A percentile compares a stretch with the other conserved stretches of the same genome.
Conservation (phyloP, 2,888 invertebrate species). For the Desoria tigrina region DNA sequence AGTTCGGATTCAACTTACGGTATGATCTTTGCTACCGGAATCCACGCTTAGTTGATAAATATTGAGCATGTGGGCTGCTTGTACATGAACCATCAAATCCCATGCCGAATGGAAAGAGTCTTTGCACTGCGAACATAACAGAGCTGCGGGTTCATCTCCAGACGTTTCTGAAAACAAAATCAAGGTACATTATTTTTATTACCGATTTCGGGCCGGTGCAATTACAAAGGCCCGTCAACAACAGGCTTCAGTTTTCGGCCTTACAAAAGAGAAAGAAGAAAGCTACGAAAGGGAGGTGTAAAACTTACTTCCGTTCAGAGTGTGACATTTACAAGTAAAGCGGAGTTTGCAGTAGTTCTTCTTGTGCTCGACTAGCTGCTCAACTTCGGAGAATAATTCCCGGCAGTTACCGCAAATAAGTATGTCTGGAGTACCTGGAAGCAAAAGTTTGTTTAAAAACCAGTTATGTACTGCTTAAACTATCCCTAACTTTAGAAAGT, state of each 20-base stretch:
- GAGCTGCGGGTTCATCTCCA: conserved; percentile 58
- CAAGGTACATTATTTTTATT: neutral
- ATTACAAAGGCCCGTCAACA: neutral
- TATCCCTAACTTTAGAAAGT: too few relatives aligned
- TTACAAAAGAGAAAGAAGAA: too few relatives aligned
- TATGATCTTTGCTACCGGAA: conserved; percentile 38
- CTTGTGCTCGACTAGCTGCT: conserved; percentile 72
- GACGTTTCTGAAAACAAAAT: conserved; percentile 30
- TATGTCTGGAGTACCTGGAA: conserved; percentile 70
- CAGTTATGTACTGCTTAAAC: too few relatives aligned
- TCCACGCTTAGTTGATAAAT: conserved; percentile 65
- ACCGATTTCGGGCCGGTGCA: neutral
- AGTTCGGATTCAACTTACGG: conserved; percentile 28
- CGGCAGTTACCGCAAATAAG: conserved; percentile 75
- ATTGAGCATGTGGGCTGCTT: conserved; percentile 69
- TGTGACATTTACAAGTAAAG: conserved; percentile 62
- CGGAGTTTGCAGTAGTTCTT: conserved; percentile 70
- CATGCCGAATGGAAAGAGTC: conserved; percentile 68
- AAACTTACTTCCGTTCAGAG: conserved; percentile 22
- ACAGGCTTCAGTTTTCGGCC: neutral
- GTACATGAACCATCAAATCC: conserved; percentile 71
- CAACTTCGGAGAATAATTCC: conserved; percentile 71
- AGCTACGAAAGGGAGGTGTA: too few relatives aligned
- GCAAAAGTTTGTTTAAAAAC: conserved; percentile 46
- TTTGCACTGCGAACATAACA: conserved; percentile 68